Base-by-base conservation (phyloP, 35 echinoderm and acorn worm genomes). In the Lytechinus variegatus region DNA sequence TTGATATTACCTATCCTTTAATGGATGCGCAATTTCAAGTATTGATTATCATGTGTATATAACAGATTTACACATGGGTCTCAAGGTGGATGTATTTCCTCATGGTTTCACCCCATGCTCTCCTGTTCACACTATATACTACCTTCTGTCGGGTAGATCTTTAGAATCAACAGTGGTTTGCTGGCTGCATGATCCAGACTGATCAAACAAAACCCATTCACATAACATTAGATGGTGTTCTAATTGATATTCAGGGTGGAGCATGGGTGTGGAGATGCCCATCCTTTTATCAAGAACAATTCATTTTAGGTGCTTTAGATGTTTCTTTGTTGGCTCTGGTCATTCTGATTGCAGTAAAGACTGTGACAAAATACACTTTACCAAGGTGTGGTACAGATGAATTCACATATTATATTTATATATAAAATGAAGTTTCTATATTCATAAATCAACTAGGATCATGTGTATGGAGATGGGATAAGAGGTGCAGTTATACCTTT, bases 11-110 rank as follows among this genome's bases (percentile, higher is more conserved):
- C 10, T 44, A 44, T 44, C 33, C 33, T 44, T 90, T 90, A 90
- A 90, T 90, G 88, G 88, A 52, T 90, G 88, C 24, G 88, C 24
- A 90, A 14, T 90, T 44, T 54, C 88, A 54, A 90, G 88, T 9
- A 90, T 90, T 90, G 88, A 90, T 90, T 54, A 90, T 52, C 27
- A 90, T 54, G 88, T 90, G 88, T 90, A 54, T 33, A 7, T 44
- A 52, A 90, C 52, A 33, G 88, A 90, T 90, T 90, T 90, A 16
- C 88, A 90, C 88, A 90, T 44, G 88, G 16, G 88, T 54, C 11
- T 90, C 88, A 54, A 44, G 27, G 29, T 54, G 27, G 14, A 52
- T 19, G 29, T 12, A 44, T 52, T 90, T 90, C 52, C 28, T 54
- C 52, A 10, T 90, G 33, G 28, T 54, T 52, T 90, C 88, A 4